Evolutionary conservation across 2,113 vertebrate genomes (phyloP).

Genomic region (Telmatochromis brichardi): DNA sequence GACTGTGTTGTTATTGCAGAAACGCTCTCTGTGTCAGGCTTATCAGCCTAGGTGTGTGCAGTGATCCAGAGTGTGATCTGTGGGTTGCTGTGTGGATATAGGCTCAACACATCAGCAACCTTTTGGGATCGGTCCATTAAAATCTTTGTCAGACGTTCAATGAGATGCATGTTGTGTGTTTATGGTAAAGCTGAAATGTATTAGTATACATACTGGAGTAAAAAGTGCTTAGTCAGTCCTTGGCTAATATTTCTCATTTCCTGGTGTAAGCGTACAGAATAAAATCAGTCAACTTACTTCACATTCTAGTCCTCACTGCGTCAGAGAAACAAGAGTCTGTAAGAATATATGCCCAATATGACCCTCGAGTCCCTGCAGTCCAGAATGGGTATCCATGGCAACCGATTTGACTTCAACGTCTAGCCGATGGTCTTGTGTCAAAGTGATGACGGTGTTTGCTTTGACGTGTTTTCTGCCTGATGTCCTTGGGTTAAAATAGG

Average conservation of each 20-base stretch:
- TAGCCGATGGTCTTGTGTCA: not conserved
- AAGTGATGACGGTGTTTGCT: not conserved
- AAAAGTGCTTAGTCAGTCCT: not conserved
- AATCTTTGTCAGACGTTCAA: not conserved
- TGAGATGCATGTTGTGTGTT: rapidly evolving
- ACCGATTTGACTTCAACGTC: not conserved
- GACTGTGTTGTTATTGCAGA: not conserved
- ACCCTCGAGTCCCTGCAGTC: not conserved
- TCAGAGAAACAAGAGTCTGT: not conserved
- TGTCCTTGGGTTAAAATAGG: not conserved
- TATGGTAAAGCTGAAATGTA: not conserved
- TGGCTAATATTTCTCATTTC: not conserved
- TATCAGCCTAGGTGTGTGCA: rapidly evolving
- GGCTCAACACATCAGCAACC: not conserved
- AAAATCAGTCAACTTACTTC: not conserved
- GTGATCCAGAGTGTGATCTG: not conserved
- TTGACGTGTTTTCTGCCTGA: not conserved
- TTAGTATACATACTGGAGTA: not conserved
- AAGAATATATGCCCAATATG: not conserved
- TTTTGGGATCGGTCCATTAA: not conserved
- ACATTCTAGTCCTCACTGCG: not conserved
- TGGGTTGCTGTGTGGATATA: not conserved
- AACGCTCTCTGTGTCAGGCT: not conserved
- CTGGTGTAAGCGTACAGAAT: not conserved
- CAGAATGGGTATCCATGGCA: slow-evolving; percentile 31